Evolutionary conservation across 2,888 invertebrate species (phyloP).

Genomic region (Torymus aiolomorphi): DNA sequence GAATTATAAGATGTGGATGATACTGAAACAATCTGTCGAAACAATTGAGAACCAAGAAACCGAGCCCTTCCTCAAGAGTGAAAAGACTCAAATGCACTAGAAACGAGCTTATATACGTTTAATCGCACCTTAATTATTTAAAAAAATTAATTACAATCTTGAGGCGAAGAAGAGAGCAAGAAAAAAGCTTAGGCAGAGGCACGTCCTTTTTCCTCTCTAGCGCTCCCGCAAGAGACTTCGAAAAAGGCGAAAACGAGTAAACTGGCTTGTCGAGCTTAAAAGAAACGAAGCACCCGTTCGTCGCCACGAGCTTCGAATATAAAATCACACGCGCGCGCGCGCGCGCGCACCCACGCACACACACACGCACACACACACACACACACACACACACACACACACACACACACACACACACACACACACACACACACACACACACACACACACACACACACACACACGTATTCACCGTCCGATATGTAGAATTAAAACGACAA

Average conservation of each 20-base stretch:
- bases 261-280: slow-evolving; percentile 38
- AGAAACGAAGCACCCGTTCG: slow-evolving; percentile 33
- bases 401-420: slow-evolving; percentile 7
- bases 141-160: background rate
- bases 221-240: background rate
- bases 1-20: slow-evolving; percentile 16
- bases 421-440: slow-evolving; percentile 18
- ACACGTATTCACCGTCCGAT: slow-evolving; percentile 46
- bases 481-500: slow-evolving; percentile 24
- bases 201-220: slow-evolving; percentile 12
- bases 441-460: slow-evolving; percentile 4
- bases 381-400: too few species aligned
- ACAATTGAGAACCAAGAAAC: slow-evolving; percentile 33
- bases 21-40: slow-evolving; percentile 36
- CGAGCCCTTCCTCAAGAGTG: slow-evolving; percentile 47
- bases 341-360: too few species aligned
- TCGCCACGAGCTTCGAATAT: slow-evolving; percentile 45
- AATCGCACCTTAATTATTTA: slow-evolving; percentile 21
- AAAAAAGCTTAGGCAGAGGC: background rate
- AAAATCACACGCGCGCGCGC: too few species aligned
- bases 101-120: slow-evolving; percentile 45
- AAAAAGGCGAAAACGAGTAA: slow-evolving; percentile 20
- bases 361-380: too few species aligned
- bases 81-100: slow-evolving; percentile 1
- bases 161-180: background rate